Conservation (phyloP, 2,113 vertebrate species). For the Sigmodon hispidus region DNA sequence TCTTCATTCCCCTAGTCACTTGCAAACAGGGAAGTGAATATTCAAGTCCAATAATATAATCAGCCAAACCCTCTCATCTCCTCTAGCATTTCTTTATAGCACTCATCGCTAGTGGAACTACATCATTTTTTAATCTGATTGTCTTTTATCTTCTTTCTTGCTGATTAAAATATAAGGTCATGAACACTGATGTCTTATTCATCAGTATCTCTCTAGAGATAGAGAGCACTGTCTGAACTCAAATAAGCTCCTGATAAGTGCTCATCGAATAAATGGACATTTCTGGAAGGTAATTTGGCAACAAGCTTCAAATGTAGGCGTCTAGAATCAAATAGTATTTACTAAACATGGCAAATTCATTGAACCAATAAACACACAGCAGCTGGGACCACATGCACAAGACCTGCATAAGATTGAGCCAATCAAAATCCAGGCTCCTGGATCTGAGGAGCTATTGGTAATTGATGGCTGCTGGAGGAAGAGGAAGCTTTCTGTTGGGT, state of each 20-base stretch:
- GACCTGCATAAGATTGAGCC: background rate
- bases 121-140: background rate
- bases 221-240: background rate
- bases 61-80: background rate
- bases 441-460: background rate
- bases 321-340: background rate
- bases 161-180: conserved; percentile 20
- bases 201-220: background rate
- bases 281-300: conserved; percentile 1
- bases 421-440: background rate
- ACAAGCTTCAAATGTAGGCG: background rate
- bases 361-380: too few species aligned
- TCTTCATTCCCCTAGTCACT: background rate
- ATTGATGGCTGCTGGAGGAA: background rate
- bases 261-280: conserved; percentile 8
- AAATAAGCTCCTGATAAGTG: conserved; percentile 33
- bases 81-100: conserved; percentile 17
- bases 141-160: conserved; percentile 29
- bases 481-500: background rate
- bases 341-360: background rate
- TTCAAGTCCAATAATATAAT: conserved; percentile 26
- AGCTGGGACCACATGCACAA: background rate
- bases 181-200: conserved; percentile 1
- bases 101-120: conserved; percentile 9
- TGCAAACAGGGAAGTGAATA: background rate